phyloP scores from a whole-genome alignment of 1,140 invertebrate species.

The silkworm (Bombyx mori) region ASM3026992v2 NC_085129.1:9330501-9331000 shows the following conservation, averaged over 20 bases:
- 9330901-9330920: constrained; percentile 3
- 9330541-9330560: constrained; percentile 69
- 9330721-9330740: constrained; percentile 29
- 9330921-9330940: background rate
- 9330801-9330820: constrained; percentile 9
- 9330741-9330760: constrained; percentile 33
- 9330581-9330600: constrained; percentile 38
- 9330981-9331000: too few species aligned
- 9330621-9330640: background rate
- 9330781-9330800: constrained; percentile 28
- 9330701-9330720: constrained; percentile 12
- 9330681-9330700: constrained; percentile 18
- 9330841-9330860: constrained; percentile 6
- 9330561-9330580: constrained; percentile 63
- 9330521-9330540: constrained; percentile 68
- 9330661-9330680: constrained; percentile 19
- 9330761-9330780: constrained; percentile 40
- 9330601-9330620: constrained; percentile 28
- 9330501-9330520: constrained; percentile 59
- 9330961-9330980: too few species aligned
- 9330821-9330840: constrained; percentile 10
- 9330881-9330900: background rate
- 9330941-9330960: background rate
- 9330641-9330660: constrained; percentile 16
- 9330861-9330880: constrained; percentile 6